Evolutionary conservation across 2,888 invertebrate species (phyloP), one percentile per base, ranked within the genome.

Genomic region (Agrotis segetum): DNA sequence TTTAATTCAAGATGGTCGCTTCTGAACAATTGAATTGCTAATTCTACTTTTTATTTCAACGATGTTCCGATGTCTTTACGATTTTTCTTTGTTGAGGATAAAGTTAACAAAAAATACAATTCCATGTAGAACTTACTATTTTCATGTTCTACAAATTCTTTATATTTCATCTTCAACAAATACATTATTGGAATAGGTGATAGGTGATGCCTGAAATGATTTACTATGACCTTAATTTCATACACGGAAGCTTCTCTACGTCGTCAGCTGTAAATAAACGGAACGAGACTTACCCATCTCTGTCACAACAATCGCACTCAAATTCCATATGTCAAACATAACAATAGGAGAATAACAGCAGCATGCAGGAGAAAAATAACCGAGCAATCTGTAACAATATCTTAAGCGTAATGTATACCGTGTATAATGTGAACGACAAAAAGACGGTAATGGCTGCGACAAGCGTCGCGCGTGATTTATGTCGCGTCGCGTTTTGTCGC

Each of bases 361-460:
- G 67, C 74, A 77, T 81, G 82, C 74, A 75, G 61, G 83, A 86
- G 85, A 88, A 77, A 87, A 86, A 89, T 87, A 83, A 76, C 76
- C 74, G 66, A 75, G 80, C 87, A 86, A 89, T 88, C 86, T 88
- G 89, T 90, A 89, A 88, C 88, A 88, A 88, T 90, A 89, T 86
- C 88, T 88, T 86, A 85, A 81, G 84, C 82, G 84, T 86, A 85
- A 88, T 84, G 79, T 87, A 81, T 85, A 88, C 87, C 60, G 65
- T 56, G 81, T 69, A 86, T 87, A 85, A 88, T 75, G 84, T 79
- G 84, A 58, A 68, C 88, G 86, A 89, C 90, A 90, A 90, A 89
- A 90, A 91, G 83, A 87, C 88, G 87, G 86, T 88, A 87, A 88
- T 88, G 88, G 89, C 83, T 86, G 88, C 88, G 85, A 90, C 88